A percentile compares a stretch with the other conserved stretches of the same genome.
These are phyloP conservation scores for Wasmannia auropunctata DNA, from an alignment of 1,140 invertebrate species.

Conservation along the genomic window DNA sequence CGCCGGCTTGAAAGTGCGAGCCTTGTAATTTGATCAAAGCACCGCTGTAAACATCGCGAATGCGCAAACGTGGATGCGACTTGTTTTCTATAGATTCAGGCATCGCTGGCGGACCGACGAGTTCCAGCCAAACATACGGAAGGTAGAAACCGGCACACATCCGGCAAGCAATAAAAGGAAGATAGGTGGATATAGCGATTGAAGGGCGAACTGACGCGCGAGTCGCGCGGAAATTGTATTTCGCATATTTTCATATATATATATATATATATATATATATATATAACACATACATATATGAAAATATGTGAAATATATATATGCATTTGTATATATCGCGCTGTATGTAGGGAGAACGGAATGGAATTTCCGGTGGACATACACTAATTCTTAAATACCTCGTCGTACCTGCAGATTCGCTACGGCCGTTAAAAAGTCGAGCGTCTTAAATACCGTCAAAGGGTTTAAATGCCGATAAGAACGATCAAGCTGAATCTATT, in stretches of 20 bases:
- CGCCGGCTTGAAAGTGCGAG: constrained; percentile 12
- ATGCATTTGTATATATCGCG: no score
- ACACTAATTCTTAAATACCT: background rate
- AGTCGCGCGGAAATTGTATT: constrained; percentile 39
- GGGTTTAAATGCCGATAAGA: background rate
- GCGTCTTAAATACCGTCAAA: no score
- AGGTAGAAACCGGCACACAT: constrained; percentile 9
- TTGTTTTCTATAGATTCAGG: constrained; percentile 45
- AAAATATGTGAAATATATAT: no score
- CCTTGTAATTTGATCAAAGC: constrained; percentile 46
- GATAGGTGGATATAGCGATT: constrained; percentile 32
- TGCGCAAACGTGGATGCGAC: constrained; percentile 41
- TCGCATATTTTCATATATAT: constrained; percentile 43
- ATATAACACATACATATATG: no score
- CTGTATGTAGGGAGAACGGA: background rate
- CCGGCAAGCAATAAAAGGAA: constrained; percentile 40
- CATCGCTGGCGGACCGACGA: constrained; percentile 28
- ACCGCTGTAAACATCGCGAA: constrained; percentile 37
- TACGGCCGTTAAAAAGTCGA: no score
- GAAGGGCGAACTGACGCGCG: background rate
- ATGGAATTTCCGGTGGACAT: constrained; percentile 3
- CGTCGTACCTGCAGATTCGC: background rate
- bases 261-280: no score
- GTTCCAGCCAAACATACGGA: constrained; percentile 36
- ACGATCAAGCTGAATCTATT: constrained; percentile 9